Evolutionary conservation across 2,797 vertebrate species (phyloP).

Genomic region (Enteromius thamalakanensis): DNA sequence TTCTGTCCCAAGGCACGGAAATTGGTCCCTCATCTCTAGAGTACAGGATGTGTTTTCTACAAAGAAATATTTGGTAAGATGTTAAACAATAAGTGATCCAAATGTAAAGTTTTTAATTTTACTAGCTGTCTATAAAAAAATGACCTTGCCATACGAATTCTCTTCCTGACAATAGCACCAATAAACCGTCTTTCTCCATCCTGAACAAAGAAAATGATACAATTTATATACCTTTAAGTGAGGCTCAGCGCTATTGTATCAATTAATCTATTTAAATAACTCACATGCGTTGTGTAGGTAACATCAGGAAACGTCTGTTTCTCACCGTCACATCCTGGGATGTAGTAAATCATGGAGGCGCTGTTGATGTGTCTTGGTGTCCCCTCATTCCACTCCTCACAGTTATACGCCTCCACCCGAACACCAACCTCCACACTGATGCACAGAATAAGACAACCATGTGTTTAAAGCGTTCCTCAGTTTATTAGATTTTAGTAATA

Average conservation of each 20-base stretch:
- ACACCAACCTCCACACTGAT: constrained; percentile 97
- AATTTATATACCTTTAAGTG: background rate
- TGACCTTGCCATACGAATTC: constrained; percentile 93
- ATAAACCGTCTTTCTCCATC: constrained; percentile 91
- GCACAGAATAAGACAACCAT: background rate
- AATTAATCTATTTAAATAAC: no score
- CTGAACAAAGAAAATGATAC: constrained; percentile 68
- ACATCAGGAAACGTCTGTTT: constrained; percentile 79
- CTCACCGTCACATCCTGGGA: constrained; percentile 82
- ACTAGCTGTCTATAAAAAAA: constrained; percentile 5
- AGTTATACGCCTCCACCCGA: constrained; percentile 91
- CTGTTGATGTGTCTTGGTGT: constrained; percentile 90
- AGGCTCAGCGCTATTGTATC: no score
- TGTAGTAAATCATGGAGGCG: constrained; percentile 96
- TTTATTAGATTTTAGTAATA: background rate
- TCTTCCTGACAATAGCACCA: constrained; percentile 91
- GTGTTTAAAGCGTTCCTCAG: background rate
- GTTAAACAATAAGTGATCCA: background rate
- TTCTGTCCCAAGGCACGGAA: constrained; percentile 95
- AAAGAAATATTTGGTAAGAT: background rate
- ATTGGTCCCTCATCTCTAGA: constrained; percentile 86
- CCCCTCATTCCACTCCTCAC: constrained; percentile 70
- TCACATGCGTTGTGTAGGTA: constrained; percentile 89
- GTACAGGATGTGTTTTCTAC: constrained; percentile 92
- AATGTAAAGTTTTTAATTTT: background rate